These are phyloP conservation scores for Prosapia bicincta DNA, from an alignment of 2,888 invertebrate genomes.

Conservation along the genomic window DNA sequence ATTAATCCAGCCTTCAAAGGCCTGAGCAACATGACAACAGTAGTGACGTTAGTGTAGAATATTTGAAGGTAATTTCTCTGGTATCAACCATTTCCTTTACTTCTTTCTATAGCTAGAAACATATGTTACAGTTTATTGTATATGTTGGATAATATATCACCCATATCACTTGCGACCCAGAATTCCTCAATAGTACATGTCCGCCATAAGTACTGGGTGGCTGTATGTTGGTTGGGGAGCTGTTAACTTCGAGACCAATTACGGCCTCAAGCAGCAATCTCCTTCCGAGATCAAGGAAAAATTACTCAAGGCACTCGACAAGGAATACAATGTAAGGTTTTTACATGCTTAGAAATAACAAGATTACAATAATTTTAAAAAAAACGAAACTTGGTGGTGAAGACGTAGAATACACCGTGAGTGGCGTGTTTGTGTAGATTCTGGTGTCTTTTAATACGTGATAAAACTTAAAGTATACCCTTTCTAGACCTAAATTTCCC, in stretches of 20 bases:
- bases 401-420: constrained; percentile 29
- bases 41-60: too few species aligned
- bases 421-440: constrained; percentile 30
- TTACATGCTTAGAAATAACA: constrained; percentile 25
- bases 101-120: too few species aligned
- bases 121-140: too few species aligned
- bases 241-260: constrained; percentile 48
- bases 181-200: constrained; percentile 46
- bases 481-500: constrained; percentile 27
- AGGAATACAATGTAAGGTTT: constrained; percentile 92
- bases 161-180: too few species aligned
- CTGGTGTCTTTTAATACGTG: constrained; percentile 22
- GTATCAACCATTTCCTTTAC: too few species aligned
- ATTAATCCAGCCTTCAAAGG: too few species aligned
- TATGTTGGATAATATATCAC: too few species aligned
- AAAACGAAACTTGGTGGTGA: constrained; percentile 14
- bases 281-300: constrained; percentile 85
- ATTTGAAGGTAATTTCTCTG: too few species aligned
- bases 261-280: constrained; percentile 55
- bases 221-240: constrained; percentile 47
- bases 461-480: constrained; percentile 24
- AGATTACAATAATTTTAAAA: constrained; percentile 19
- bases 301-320: constrained; percentile 95
- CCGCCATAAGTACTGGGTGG: constrained; percentile 52
- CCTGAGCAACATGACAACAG: too few species aligned